phyloP scores from a whole-genome alignment of 2,113 vertebrate species.

The Rhabdomys dilectus region DNA sequence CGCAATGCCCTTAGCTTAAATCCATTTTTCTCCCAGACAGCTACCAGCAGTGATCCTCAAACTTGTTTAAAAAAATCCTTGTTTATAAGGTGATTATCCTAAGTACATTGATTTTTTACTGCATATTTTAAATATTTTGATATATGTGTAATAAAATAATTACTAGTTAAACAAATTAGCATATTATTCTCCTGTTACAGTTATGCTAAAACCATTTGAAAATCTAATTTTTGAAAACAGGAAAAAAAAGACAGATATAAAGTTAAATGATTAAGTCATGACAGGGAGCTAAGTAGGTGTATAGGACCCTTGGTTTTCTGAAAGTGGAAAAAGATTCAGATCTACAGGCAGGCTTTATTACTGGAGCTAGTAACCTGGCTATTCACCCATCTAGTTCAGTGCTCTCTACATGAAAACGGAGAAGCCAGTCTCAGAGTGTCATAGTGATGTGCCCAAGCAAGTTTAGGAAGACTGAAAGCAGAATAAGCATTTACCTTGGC shows the following conservation, averaged over 20 bases:
- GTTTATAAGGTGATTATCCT: not conserved
- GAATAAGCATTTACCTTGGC: not conserved
- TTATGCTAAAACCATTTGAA: not conserved
- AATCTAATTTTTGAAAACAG: not conserved
- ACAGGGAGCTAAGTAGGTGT: not conserved
- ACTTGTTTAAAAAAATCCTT: too few relatives aligned
- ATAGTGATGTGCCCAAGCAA: not conserved
- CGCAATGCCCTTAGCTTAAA: not conserved
- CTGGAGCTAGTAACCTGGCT: not conserved
- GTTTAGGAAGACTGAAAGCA: conserved; percentile 1
- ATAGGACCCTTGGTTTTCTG: not conserved
- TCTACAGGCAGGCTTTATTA: not conserved
- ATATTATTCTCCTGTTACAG: not conserved
- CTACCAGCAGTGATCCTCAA: not conserved
- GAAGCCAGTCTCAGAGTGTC: not conserved
- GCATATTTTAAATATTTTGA: not conserved
- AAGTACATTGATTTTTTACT: not conserved
- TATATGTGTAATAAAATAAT: not conserved
- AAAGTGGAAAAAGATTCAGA: not conserved
- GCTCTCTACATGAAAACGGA: not conserved
- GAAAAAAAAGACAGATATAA: conserved; percentile 19
- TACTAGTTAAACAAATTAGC: conserved; percentile 21
- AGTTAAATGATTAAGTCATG: conserved; percentile 33
- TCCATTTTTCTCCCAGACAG: not conserved
- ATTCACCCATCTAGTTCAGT: not conserved